phyloP scores from a whole-genome alignment of 2,888 invertebrate species.

The Phengaris arion region DNA sequence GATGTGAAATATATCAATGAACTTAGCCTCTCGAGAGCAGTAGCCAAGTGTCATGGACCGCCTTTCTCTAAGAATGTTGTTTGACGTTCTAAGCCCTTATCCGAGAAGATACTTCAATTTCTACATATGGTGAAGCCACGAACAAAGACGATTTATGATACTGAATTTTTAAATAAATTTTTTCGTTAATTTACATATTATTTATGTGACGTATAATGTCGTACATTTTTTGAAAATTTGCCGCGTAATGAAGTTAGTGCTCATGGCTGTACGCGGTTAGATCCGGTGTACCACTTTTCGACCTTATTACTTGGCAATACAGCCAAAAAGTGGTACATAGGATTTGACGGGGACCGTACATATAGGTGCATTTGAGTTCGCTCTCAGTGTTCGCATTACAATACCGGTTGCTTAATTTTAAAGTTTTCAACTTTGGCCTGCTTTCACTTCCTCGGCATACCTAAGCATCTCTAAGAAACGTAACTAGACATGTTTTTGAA shows the following conservation, averaged over 20 bases:
- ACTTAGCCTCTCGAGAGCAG: no score
- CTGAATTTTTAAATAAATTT: no score
- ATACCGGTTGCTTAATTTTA: constrained; percentile 10
- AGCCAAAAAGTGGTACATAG: no score
- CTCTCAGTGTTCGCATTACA: background rate
- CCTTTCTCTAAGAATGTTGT: background rate
- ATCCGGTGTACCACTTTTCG: no score
- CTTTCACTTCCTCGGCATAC: background rate
- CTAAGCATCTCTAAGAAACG: background rate
- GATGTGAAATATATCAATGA: no score
- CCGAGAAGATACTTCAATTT: background rate
- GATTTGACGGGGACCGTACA: no score
- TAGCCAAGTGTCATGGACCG: background rate
- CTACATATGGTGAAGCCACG: background rate
- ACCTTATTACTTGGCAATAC: no score
- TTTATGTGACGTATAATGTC: no score
- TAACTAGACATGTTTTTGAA: background rate
- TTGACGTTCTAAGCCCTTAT: background rate
- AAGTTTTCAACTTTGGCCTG: constrained; percentile 4
- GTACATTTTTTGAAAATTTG: background rate
- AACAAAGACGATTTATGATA: background rate
- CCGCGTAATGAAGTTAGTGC: background rate
- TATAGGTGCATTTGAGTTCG: background rate
- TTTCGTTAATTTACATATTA: no score
- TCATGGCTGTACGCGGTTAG: no score